Base-by-base conservation (phyloP, 2,113 vertebrate genomes). In the Colossoma macropomum region DNA sequence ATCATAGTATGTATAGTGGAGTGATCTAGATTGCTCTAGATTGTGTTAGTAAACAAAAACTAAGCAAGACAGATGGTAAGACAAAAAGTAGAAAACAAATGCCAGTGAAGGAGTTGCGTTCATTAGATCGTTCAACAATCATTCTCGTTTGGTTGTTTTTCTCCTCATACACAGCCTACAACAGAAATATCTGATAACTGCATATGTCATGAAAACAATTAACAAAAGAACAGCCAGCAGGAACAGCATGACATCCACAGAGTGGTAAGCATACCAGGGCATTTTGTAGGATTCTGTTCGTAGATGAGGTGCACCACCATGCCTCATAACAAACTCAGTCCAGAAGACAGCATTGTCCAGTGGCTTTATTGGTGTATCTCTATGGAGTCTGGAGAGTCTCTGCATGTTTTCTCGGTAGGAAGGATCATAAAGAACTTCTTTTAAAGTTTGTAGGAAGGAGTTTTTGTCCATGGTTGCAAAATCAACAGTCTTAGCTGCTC, bases 321-420 rank as follows among this genome's bases (percentile, higher is more conserved):
- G 78, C 21, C 82, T 84, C 68, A 84, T 84, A 1, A 74, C 38
- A 71, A 77, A 54, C 81, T 86, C 85, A 25, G 80, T 86, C 85
- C 85, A 86, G 81, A 86, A 86, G 59, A 86, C 70, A 54, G 77
- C 85, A 0, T 52, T 84, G 62, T 81, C 82, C 28, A 87, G 50
- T 15, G 85, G 82, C n/a, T 87, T 84, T 8, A 87, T 52, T 11
- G 82, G 85, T 10, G 78, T 69, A 2, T 87, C 85, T 63, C 16
- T 81, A 72, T 84, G 82, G 32, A 86, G 45, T 63, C 62, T 84
- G 27, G 82, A 84, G 60, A 87, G 82, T 72, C 79, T 50, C 28
- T 87, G 85, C 85, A 87, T 87, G 48, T 87, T 87, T 28, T 87
- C 78, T n/a, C 38, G 54, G 59, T 84, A 87, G 62, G 74, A 78